These are phyloP conservation scores for Elephantulus edwardii DNA, from an alignment of 2,113 vertebrate species.

Conservation along the genomic window DNA sequence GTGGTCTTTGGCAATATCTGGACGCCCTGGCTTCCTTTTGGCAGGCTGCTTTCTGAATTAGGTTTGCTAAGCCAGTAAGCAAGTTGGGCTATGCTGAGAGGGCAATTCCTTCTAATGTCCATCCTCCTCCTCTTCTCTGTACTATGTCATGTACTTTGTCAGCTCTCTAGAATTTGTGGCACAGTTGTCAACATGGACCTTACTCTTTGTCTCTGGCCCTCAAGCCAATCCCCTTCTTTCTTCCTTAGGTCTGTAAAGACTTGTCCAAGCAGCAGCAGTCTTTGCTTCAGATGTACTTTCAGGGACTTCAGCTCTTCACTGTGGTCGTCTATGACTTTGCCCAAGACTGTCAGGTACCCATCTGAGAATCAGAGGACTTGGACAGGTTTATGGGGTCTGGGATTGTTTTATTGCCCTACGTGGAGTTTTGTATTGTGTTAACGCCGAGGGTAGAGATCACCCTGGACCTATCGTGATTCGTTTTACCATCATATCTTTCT, in stretches of 20 bases:
- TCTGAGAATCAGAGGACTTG: background rate
- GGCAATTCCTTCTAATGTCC: background rate
- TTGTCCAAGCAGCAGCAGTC: slow-evolving; percentile 72
- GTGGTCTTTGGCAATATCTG: background rate
- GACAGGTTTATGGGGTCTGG: background rate
- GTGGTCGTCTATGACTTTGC: slow-evolving; percentile 84
- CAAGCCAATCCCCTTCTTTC: background rate
- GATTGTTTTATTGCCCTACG: background rate
- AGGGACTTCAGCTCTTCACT: slow-evolving; percentile 87
- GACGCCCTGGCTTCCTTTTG: rapidly evolving
- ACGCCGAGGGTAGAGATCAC: background rate
- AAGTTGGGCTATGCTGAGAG: background rate
- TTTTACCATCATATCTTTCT: background rate
- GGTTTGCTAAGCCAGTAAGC: background rate
- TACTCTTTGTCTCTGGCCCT: background rate
- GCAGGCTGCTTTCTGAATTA: background rate
- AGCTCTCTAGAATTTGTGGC: background rate
- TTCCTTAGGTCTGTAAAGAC: slow-evolving; percentile 66
- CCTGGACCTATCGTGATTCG: background rate
- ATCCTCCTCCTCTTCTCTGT: background rate
- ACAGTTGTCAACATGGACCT: background rate
- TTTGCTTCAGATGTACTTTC: slow-evolving; percentile 86
- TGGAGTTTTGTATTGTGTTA: background rate
- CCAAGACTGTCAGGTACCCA: slow-evolving; percentile 85
- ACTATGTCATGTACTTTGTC: background rate